A percentile compares a stretch with the other conserved stretches of the same genome.
Evolutionary conservation across 2,113 vertebrate genomes (phyloP).

Genomic region (Dendropsophus ebraccatus): DNA sequence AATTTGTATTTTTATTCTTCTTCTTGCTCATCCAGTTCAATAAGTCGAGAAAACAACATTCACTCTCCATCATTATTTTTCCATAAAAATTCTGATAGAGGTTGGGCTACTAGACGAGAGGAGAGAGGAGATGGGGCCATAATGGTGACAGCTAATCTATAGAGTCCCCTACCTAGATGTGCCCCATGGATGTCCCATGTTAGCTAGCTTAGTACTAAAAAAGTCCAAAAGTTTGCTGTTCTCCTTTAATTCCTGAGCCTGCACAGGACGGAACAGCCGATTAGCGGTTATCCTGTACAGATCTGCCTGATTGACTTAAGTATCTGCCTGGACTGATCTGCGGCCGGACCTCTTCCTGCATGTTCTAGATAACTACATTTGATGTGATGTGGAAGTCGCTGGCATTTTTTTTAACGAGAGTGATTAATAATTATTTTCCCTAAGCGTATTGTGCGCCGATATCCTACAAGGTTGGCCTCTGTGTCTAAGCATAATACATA

Average conservation of each 20-base stretch:
- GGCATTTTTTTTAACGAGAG: not conserved
- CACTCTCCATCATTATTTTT: too few species aligned
- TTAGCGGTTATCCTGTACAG: constrained; percentile 37
- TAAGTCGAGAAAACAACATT: not conserved
- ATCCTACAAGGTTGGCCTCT: not conserved
- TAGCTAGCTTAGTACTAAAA: not conserved
- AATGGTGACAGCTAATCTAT: too few species aligned
- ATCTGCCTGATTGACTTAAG: constrained; percentile 38
- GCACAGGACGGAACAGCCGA: not conserved
- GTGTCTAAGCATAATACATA: not conserved
- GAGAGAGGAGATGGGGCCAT: too few species aligned
- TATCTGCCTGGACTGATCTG: constrained; percentile 13
- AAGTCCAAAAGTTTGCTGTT: not conserved
- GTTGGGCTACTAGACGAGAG: too few species aligned
- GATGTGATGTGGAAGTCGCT: constrained; percentile 12
- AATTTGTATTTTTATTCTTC: not conserved
- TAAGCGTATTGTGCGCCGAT: not conserved
- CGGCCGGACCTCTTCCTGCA: constrained; percentile 28
- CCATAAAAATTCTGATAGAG: too few species aligned
- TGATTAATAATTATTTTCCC: not conserved
- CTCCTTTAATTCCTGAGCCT: constrained; percentile 20
- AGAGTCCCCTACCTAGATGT: too few species aligned
- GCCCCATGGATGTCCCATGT: not conserved
- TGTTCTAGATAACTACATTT: constrained; percentile 2
- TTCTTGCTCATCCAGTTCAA: not conserved